These are phyloP conservation scores for Sitophilus oryzae DNA, from an alignment of 1,140 invertebrate species.

Conservation along the genomic window DNA sequence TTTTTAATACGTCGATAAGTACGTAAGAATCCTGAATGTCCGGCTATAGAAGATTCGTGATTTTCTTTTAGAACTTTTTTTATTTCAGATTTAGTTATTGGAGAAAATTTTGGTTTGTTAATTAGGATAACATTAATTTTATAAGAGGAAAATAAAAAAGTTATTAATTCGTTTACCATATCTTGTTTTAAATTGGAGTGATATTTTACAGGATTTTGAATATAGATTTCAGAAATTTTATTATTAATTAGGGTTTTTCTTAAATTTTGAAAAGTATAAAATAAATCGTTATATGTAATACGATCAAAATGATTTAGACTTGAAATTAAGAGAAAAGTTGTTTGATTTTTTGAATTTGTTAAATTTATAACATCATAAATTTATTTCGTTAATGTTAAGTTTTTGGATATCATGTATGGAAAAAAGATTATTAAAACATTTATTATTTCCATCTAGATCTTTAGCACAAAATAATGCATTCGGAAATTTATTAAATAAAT, in stretches of 20 bases:
- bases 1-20: conserved; percentile 37
- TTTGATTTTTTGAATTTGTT: conserved; percentile 23
- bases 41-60: conserved; percentile 35
- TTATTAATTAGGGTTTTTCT: too few species aligned
- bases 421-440: conserved; percentile 28
- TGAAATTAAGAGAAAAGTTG: conserved; percentile 26
- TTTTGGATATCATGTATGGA: too few species aligned
- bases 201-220: conserved; percentile 13
- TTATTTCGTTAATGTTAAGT: conserved; percentile 13
- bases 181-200: conserved; percentile 25
- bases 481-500: conserved; percentile 26
- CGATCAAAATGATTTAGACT: too few species aligned
- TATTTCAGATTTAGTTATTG: conserved; percentile 29
- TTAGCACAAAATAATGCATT: conserved; percentile 32
- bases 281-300: conserved; percentile 34
- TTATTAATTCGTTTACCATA: conserved; percentile 25
- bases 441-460: conserved; percentile 34
- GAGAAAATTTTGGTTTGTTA: too few species aligned
- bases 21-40: conserved; percentile 30
- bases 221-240: conserved; percentile 9
- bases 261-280: conserved; percentile 31
- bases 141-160: conserved; percentile 12
- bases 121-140: too few species aligned
- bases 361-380: conserved; percentile 20
- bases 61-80: conserved; percentile 38